Base-by-base conservation (phyloP, 2,888 invertebrate genomes). In the Apodemia hepburni region DNA sequence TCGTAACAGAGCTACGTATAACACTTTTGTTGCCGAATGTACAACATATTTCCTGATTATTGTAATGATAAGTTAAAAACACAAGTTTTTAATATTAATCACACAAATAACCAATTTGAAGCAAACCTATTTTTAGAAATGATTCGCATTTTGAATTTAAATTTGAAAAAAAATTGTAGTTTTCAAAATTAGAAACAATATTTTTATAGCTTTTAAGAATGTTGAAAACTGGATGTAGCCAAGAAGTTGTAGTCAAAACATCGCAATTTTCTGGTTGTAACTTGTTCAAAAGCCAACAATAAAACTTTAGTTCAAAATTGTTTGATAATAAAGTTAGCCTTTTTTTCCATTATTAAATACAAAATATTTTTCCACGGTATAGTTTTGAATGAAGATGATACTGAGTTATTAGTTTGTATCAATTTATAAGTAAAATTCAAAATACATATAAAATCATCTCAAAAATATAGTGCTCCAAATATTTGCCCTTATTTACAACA, bases 11-110 rank as follows among this genome's bases (percentile, higher is more conserved):
- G 12, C 22, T 54, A 54, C 12, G n/a, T 2, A 22, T 22, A 22
- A 27, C 6, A 60, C 18, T 57, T 9, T 58, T 17, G 58, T 58
- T 47, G 58, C 29, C 29, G 58, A 61, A 18, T 17, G 22, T 58
- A 61, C 61, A 15, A 35, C 58, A 58, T 58, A 22, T 58, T 33
- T 33, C 11, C 58, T n/a, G 22, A 33, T 38, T 5, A 45, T 18
- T 59, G 58, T 59, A 45, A 57, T 15, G 15, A 27, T 54, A 57
- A 29, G 27, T 27, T 47, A 47, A n/a, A 29, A 57, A 57, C 29
- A 27, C 54, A 57, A 29, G n/a, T 57, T 57, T 29, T 22, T 15
- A 27, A 27, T 57, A 15, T 42, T 42, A 8, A 15, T 57, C 57
- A 29, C 29, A 29, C 27, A 57, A 57, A 8, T 51, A 22, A 29